Percentiles rank a stretch among this genome's conserved stretches.
These are phyloP conservation scores for Gadus macrocephalus DNA, from an alignment of 2,113 vertebrate species.

Conservation along the genomic window DNA sequence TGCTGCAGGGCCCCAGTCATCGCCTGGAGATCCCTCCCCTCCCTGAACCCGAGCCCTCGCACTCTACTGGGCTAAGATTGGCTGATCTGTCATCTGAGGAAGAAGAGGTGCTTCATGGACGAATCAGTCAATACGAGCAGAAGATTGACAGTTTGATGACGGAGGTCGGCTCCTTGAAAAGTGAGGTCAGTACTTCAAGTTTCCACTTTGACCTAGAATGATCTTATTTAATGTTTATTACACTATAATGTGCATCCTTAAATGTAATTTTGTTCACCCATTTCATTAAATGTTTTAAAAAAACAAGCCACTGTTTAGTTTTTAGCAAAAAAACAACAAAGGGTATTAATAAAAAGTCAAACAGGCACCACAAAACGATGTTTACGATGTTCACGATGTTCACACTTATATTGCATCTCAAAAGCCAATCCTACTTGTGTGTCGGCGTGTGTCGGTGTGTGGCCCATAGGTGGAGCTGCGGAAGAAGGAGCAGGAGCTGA, in stretches of 20 bases:
- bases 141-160: slow-evolving; percentile 85
- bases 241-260: too few relatives aligned
- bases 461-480: slow-evolving; percentile 75
- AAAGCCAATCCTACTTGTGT: too few relatives aligned
- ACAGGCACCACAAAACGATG: not conserved
- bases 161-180: slow-evolving; percentile 81
- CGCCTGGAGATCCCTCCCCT: slow-evolving; percentile 72
- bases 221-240: too few relatives aligned
- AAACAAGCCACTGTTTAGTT: not conserved
- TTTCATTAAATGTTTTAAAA: not conserved
- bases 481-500: slow-evolving; percentile 71
- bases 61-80: slow-evolving; percentile 70
- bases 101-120: slow-evolving; percentile 74
- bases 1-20: slow-evolving; percentile 75
- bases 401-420: too few relatives aligned
- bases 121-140: slow-evolving; percentile 82
- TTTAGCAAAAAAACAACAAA: not conserved
- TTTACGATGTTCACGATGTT: not conserved
- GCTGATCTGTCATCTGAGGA: slow-evolving; percentile 86
- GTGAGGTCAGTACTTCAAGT: slow-evolving; percentile 70
- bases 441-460: too few relatives aligned
- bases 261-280: not conserved
- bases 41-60: slow-evolving; percentile 66
- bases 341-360: not conserved
- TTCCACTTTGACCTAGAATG: not conserved